Evolutionary conservation across 2,888 invertebrate species (phyloP).

Genomic region (Nomada flava): DNA sequence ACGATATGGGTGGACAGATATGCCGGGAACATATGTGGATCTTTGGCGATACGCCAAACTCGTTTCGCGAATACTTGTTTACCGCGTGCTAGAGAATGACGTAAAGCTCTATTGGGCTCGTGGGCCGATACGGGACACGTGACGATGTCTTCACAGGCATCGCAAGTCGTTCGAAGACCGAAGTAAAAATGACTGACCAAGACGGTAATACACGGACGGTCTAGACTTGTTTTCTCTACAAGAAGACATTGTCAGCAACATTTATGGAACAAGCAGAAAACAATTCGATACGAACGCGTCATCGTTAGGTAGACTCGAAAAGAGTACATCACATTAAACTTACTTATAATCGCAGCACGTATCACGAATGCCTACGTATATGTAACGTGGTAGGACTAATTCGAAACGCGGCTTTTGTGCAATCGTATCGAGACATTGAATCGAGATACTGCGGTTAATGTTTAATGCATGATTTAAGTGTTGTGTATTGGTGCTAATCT

Average conservation of each 20-base stretch:
- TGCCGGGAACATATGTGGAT: conserved; percentile 43
- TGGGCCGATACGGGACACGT: conserved; percentile 58
- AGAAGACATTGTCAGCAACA: background rate
- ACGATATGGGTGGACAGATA: conserved; percentile 46
- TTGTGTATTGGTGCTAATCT: background rate
- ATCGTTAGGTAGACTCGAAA: background rate
- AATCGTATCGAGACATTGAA: conserved; percentile 17
- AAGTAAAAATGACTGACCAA: conserved; percentile 17
- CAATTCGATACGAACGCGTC: background rate
- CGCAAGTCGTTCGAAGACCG: conserved; percentile 16
- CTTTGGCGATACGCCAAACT: conserved; percentile 67
- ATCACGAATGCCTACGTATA: background rate
- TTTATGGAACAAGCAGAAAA: background rate
- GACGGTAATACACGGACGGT: background rate
- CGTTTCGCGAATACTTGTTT: conserved; percentile 76
- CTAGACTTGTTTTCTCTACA: too few relatives aligned
- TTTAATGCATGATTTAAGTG: background rate
- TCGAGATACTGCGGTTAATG: background rate
- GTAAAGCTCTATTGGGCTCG: conserved; percentile 71
- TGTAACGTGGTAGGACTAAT: conserved; percentile 13
- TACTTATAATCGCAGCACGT: conserved; percentile 16
- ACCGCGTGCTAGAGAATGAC: conserved; percentile 73
- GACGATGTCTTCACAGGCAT: conserved; percentile 40
- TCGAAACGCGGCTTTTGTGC: conserved; percentile 10
- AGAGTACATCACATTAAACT: background rate